These are phyloP conservation scores for Thalpophila matura DNA, from an alignment of 2,888 invertebrate genomes.

Conservation along the genomic window DNA sequence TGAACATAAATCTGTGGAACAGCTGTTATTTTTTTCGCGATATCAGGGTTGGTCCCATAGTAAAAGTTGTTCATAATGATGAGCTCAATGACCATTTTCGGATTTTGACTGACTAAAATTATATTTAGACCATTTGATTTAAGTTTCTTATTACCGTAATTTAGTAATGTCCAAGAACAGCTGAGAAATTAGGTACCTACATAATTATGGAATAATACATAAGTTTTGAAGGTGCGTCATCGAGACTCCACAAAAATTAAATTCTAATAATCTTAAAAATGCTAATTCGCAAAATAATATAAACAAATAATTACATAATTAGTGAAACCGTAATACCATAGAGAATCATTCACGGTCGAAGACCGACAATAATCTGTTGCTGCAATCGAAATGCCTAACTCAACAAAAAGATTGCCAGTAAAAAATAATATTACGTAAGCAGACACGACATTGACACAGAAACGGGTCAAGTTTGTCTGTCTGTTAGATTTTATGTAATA, in stretches of 20 bases:
- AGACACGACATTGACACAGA: conserved; percentile 52
- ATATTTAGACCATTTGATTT: no score
- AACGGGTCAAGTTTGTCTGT: conserved; percentile 58
- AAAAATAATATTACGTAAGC: conserved; percentile 40
- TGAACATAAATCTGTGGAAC: no score
- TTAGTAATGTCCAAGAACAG: no score
- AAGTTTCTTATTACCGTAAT: no score
- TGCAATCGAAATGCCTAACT: conserved; percentile 20
- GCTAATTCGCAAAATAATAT: neutral
- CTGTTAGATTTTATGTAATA: conserved; percentile 25
- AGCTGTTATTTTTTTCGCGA: no score
- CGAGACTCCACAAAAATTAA: neutral
- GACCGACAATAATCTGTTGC: conserved; percentile 21
- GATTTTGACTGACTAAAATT: no score
- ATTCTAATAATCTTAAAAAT: neutral
- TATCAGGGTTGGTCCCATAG: no score
- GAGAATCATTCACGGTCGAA: conserved; percentile 34
- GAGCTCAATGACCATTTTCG: no score
- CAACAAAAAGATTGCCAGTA: conserved; percentile 31
- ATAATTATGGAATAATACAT: no score
- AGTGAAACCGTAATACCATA: conserved; percentile 25
- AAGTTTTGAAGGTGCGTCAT: no score
- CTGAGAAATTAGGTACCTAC: no score
- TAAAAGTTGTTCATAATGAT: no score
- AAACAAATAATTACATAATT: conserved; percentile 18